phyloP scores from a whole-genome alignment of 2,797 vertebrate species.

The Eremophila alpestris region DNA sequence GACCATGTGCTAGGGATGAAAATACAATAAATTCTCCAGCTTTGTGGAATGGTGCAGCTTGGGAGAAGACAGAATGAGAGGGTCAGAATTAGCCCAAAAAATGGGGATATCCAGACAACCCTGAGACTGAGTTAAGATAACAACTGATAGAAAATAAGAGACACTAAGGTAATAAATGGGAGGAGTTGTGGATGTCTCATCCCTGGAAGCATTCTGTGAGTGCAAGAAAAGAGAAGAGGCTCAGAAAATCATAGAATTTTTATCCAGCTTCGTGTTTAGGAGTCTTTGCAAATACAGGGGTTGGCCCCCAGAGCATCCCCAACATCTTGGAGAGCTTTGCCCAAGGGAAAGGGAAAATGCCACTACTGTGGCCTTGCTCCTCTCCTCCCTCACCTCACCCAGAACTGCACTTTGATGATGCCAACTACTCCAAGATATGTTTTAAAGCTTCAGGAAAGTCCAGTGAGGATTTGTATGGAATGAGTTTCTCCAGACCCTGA shows the following conservation, averaged over 20 bases:
- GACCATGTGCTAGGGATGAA: background rate
- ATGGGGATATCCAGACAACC: background rate
- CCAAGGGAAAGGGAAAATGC: background rate
- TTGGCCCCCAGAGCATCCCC: too few relatives aligned
- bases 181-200: background rate
- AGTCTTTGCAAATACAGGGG: background rate
- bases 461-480: background rate
- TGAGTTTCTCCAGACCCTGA: rapidly evolving
- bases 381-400: background rate
- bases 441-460: background rate
- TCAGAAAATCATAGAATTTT: background rate
- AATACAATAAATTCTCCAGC: background rate
- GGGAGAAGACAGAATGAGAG: background rate
- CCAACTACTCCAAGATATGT: background rate
- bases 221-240: background rate
- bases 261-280: rapidly evolving
- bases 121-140: background rate
- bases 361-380: background rate
- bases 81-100: background rate
- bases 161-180: background rate
- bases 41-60: background rate
- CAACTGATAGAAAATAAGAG: background rate
- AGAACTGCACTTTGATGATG: background rate
- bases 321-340: background rate
- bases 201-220: background rate